phyloP scores from a whole-genome alignment of 2,797 vertebrate genomes.

The Octomys mimax region DNA sequence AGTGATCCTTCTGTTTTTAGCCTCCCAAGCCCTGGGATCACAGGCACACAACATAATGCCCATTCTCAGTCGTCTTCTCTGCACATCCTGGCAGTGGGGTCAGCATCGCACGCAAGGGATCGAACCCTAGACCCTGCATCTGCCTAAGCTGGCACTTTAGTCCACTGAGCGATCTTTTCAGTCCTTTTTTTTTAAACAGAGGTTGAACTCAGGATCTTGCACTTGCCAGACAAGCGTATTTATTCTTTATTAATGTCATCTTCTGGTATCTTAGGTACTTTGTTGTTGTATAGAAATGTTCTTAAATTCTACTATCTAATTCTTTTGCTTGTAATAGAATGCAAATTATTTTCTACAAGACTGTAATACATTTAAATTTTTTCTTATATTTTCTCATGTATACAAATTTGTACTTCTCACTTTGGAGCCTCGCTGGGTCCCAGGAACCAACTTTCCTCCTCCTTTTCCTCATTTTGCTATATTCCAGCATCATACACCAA shows the following conservation, averaged over 20 bases:
- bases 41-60: no score
- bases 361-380: not conserved
- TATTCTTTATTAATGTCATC: not conserved
- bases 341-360: conserved; percentile 25
- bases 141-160: no score
- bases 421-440: not conserved
- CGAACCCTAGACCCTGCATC: no score
- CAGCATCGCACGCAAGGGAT: no score
- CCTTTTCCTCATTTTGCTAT: not conserved
- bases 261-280: not conserved
- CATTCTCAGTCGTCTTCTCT: no score
- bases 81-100: no score
- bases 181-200: no score
- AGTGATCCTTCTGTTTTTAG: no score
- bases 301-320: conserved; percentile 43
- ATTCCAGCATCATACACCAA: not conserved
- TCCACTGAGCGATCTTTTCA: no score
- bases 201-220: no score
- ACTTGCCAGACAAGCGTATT: not conserved
- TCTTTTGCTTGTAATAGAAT: not conserved
- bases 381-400: not conserved
- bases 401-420: not conserved
- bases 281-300: not conserved
- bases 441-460: not conserved
- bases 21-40: no score